Percentiles rank a stretch among this genome's conserved stretches.
Evolutionary conservation across 2,113 vertebrate genomes (phyloP).

Genomic region (Cheirogaleus medius): DNA sequence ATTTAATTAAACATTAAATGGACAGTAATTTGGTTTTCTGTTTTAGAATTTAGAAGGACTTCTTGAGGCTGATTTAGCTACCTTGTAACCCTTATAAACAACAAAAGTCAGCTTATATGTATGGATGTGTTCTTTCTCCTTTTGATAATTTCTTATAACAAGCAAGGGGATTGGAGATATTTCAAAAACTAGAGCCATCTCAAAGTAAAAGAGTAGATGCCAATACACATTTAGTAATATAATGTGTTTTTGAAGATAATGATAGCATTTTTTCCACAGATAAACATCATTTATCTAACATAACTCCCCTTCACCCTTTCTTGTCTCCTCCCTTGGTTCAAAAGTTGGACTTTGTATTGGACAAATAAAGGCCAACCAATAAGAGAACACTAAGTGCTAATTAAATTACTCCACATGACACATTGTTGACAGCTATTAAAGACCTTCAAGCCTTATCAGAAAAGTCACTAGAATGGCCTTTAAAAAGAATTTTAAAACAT

Average conservation of each 20-base stretch:
- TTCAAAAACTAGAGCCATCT: neutral
- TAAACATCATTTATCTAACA: constrained; percentile 38
- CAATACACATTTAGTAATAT: neutral
- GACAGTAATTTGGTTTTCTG: constrained; percentile 44
- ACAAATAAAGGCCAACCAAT: constrained; percentile 67
- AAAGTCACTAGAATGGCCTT: constrained; percentile 63
- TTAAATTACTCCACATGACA: constrained; percentile 60
- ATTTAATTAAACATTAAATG: constrained; percentile 71
- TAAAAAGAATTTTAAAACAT: constrained; percentile 44
- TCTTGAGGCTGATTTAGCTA: neutral
- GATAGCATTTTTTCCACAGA: neutral
- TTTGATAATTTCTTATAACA: neutral
- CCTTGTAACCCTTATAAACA: neutral
- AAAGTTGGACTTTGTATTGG: constrained; percentile 46
- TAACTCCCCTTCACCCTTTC: constrained; percentile 59
- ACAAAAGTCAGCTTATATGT: neutral
- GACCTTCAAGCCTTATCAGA: constrained; percentile 77
- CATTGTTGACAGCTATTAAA: constrained; percentile 73
- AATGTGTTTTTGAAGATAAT: constrained; percentile 25
- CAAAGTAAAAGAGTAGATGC: neutral
- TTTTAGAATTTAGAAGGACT: constrained; percentile 27
- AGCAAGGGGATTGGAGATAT: neutral
- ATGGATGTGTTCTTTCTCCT: neutral
- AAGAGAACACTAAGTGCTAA: constrained; percentile 53
- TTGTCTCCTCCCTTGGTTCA: constrained; percentile 4